Evolutionary conservation across 2,797 vertebrate species (phyloP).

Genomic region (Microtus obscurus): DNA sequence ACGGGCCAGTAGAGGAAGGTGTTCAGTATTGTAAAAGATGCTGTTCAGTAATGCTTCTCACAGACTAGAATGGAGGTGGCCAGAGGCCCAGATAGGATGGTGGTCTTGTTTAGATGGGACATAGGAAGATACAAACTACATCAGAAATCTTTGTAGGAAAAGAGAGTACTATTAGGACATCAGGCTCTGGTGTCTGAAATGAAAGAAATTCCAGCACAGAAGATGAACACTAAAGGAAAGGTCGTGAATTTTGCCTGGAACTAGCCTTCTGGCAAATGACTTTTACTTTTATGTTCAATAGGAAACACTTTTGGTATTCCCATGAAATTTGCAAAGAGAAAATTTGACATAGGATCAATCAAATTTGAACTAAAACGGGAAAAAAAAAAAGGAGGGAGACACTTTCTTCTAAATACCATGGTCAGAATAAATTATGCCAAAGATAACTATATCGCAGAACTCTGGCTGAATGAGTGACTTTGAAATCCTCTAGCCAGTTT

Average conservation of each 20-base stretch:
- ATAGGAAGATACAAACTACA: background rate
- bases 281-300: background rate
- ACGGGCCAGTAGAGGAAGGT: background rate
- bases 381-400: slow-evolving; percentile 7
- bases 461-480: slow-evolving; percentile 58
- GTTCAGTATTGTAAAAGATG: background rate
- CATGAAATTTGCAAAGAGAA: background rate
- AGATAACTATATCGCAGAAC: slow-evolving; percentile 66
- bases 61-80: background rate
- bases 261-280: background rate
- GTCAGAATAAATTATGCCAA: slow-evolving; percentile 53
- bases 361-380: background rate
- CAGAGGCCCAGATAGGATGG: background rate
- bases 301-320: slow-evolving; percentile 17
- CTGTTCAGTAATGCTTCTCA: background rate
- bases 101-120: background rate
- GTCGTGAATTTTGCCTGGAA: slow-evolving; percentile 4
- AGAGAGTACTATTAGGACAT: background rate
- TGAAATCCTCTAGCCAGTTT: slow-evolving; percentile 55
- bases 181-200: background rate
- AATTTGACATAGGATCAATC: background rate
- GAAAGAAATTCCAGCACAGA: background rate
- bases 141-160: background rate
- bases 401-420: slow-evolving; percentile 59
- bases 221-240: background rate